Percentiles rank a stretch among this genome's conserved stretches.
Evolutionary conservation across 1,140 invertebrate species (phyloP).

Genomic region (Oedothorax gibbosus): DNA sequence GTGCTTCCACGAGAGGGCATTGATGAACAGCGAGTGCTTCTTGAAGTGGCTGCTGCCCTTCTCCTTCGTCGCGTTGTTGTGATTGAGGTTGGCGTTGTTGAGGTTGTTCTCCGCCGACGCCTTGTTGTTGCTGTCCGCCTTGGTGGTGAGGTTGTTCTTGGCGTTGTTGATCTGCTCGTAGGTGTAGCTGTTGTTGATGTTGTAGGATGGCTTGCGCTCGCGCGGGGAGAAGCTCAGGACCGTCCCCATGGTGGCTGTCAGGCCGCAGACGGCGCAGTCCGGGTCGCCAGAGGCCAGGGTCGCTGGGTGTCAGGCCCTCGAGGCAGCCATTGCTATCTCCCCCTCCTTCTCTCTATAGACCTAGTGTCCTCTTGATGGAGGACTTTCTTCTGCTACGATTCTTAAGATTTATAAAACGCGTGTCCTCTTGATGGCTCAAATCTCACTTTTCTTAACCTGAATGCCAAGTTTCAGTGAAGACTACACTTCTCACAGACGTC

Average conservation of each 20-base stretch:
- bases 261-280: constrained; percentile 44
- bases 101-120: constrained; percentile 83
- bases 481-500: no score
- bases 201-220: constrained; percentile 74
- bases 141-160: constrained; percentile 76
- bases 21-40: constrained; percentile 95
- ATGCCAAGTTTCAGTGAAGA: no score
- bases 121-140: constrained; percentile 71
- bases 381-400: no score
- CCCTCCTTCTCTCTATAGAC: no score
- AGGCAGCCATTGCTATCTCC: no score
- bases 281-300: constrained; percentile 45
- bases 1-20: constrained; percentile 95
- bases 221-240: constrained; percentile 93
- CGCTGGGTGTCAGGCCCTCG: no score
- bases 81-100: constrained; percentile 67
- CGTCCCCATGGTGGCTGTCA: constrained; percentile 81
- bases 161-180: constrained; percentile 89
- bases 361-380: no score
- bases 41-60: constrained; percentile 74
- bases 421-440: no score
- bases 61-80: constrained; percentile 66
- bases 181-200: constrained; percentile 81
- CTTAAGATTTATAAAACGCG: no score
- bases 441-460: no score